Evolutionary conservation across 2,113 vertebrate species (phyloP).

Genomic region (Ailuropoda melanoleuca): DNA sequence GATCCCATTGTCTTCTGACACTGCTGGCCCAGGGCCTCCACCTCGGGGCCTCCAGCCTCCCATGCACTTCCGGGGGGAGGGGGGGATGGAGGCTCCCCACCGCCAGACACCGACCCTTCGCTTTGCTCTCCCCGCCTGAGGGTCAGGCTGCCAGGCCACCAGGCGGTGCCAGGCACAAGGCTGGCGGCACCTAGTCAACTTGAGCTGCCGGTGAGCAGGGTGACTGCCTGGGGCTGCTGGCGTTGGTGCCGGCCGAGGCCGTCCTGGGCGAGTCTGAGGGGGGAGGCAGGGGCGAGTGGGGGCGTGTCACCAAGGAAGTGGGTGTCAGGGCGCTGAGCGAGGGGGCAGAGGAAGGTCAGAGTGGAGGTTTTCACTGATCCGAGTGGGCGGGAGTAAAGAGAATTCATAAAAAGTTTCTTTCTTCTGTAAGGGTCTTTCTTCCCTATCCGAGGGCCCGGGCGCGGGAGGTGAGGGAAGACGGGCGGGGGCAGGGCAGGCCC

Average conservation of each 20-base stretch:
- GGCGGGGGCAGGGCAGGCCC: slow-evolving; percentile 67
- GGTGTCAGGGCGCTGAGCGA: slow-evolving; percentile 24
- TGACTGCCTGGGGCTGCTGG: background rate
- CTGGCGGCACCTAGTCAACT: background rate
- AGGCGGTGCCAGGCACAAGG: slow-evolving; percentile 7
- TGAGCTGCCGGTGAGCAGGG: background rate
- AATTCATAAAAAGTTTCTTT: slow-evolving; percentile 76
- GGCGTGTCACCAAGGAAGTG: slow-evolving; percentile 25
- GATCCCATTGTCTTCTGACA: slow-evolving; percentile 52
- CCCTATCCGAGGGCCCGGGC: background rate
- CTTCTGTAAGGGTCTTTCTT: slow-evolving; percentile 42
- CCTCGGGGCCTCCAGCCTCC: background rate
- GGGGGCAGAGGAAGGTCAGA: slow-evolving; percentile 46
- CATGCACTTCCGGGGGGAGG: background rate
- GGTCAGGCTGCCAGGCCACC: background rate
- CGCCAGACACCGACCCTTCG: background rate
- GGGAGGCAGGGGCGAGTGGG: background rate
- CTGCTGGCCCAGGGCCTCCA: background rate
- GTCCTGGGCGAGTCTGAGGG: background rate
- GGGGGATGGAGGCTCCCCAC: background rate
- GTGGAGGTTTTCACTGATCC: slow-evolving; percentile 21
- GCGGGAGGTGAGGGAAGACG: background rate
- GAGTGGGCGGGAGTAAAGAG: slow-evolving; percentile 8
- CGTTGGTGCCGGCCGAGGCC: background rate
- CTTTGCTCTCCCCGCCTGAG: background rate